Percentiles rank a stretch among this genome's conserved stretches.
phyloP scores from a whole-genome alignment of 1,140 invertebrate genomes.

The Saccostrea echinata region DNA sequence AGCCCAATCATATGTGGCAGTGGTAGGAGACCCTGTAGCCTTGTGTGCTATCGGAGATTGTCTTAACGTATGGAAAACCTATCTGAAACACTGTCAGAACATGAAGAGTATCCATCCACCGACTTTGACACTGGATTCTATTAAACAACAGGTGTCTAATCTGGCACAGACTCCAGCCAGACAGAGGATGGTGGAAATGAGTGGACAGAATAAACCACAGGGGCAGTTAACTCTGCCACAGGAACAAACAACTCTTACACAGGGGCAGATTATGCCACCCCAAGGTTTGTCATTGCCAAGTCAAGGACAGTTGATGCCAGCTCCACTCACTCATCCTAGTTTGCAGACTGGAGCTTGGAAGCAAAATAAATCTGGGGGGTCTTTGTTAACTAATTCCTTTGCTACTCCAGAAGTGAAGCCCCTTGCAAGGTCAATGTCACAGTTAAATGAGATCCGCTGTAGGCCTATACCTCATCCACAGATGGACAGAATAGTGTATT shows the following conservation, averaged over 20 bases:
- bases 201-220: constrained; percentile 41
- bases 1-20: constrained; percentile 90
- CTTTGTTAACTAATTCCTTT: background rate
- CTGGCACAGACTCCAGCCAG: constrained; percentile 62
- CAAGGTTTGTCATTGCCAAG: background rate
- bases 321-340: background rate
- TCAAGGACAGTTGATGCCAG: constrained; percentile 12
- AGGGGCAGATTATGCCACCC: background rate
- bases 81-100: constrained; percentile 75
- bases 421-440: constrained; percentile 6
- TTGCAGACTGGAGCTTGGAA: background rate
- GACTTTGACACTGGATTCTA: constrained; percentile 66
- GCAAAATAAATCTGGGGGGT: background rate
- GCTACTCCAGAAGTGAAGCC: background rate
- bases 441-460: background rate
- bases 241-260: background rate
- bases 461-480: background rate
- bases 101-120: constrained; percentile 72
- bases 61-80: constrained; percentile 71
- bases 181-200: constrained; percentile 55
- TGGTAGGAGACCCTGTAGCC: constrained; percentile 92
- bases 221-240: background rate
- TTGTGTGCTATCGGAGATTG: constrained; percentile 75
- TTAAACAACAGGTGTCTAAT: constrained; percentile 68
- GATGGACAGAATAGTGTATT: constrained; percentile 9